Conservation (phyloP, 2,888 invertebrate genomes). For the Thereva nobilitata region DNA sequence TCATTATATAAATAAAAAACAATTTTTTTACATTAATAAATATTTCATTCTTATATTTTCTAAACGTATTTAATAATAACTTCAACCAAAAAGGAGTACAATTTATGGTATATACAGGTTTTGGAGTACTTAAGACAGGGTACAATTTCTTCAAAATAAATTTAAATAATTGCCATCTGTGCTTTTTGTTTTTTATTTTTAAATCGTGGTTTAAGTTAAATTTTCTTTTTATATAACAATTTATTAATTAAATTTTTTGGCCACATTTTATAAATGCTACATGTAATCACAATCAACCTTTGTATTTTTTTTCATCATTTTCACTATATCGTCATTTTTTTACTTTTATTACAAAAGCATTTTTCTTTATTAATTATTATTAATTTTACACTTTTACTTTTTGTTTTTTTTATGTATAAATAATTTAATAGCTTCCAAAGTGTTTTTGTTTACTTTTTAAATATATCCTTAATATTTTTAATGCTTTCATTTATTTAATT, state of each 20-base stretch:
- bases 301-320: conserved; percentile 18
- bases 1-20: no score
- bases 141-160: no score
- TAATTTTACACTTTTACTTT: conserved; percentile 21
- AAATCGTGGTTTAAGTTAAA: no score
- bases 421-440: not conserved
- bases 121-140: no score
- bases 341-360: not conserved
- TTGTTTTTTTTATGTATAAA: not conserved
- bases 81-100: no score
- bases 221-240: conserved; percentile 18
- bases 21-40: no score
- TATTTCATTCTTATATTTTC: no score
- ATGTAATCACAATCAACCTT: conserved; percentile 36
- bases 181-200: no score
- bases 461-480: not conserved
- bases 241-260: conserved; percentile 21
- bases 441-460: no score
- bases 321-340: conserved; percentile 16
- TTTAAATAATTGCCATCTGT: no score
- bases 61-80: no score
- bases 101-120: no score
- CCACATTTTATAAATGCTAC: conserved; percentile 38
- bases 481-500: conserved; percentile 21
- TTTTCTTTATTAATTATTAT: conserved; percentile 11